Percentiles rank a stretch among this genome's conserved stretches.
These are phyloP conservation scores for Papilio gigon DNA, from an alignment of 2,888 invertebrate species.

Conservation along the genomic window DNA sequence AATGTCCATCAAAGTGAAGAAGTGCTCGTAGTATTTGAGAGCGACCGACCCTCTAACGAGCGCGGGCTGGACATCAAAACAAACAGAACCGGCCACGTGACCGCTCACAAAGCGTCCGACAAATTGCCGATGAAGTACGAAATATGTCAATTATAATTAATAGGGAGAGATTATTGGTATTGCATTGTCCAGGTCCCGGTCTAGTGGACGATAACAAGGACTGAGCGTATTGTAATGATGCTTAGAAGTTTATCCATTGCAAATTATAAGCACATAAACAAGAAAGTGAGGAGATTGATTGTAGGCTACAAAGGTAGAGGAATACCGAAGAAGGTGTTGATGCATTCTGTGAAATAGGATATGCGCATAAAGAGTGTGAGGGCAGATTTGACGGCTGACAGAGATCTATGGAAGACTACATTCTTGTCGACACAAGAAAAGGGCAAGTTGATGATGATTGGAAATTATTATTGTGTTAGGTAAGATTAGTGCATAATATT, in stretches of 20 bases:
- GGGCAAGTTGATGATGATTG: no score
- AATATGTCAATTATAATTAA: constrained; percentile 82
- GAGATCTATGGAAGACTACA: no score
- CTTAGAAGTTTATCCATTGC: not conserved
- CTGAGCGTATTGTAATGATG: constrained; percentile 44
- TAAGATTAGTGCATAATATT: not conserved
- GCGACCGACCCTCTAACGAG: constrained; percentile 50
- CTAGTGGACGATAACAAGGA: constrained; percentile 56
- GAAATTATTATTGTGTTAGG: not conserved
- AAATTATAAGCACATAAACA: no score
- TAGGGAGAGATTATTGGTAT: constrained; percentile 72
- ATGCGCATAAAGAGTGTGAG: no score
- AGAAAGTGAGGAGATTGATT: no score
- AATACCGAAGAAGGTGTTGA: no score
- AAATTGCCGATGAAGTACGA: constrained; percentile 72
- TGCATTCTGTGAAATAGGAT: no score
- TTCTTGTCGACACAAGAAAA: no score
- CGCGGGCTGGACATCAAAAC: constrained; percentile 75
- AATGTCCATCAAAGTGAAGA: constrained; percentile 21
- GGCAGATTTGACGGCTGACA: no score
- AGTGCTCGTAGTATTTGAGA: not conserved
- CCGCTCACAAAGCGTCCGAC: constrained; percentile 66
- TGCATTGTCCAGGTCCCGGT: constrained; percentile 58
- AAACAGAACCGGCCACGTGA: constrained; percentile 73
- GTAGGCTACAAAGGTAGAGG: no score